Percentiles rank a stretch among this genome's conserved stretches.
phyloP scores from a whole-genome alignment of 2,113 vertebrate species.

The Cygnus buccinator region DNA sequence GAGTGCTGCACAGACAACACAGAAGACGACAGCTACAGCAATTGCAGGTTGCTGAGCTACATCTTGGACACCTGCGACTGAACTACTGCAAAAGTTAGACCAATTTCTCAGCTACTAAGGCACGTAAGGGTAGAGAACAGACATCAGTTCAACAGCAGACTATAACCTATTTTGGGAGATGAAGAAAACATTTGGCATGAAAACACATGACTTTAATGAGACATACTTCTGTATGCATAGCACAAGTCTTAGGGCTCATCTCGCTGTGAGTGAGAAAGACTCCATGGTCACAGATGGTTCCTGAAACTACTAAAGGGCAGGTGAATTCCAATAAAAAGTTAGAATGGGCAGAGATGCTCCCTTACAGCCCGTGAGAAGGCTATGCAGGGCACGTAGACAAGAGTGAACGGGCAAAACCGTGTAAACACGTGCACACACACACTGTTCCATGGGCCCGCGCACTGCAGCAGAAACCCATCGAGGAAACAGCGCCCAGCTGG shows the following conservation, averaged over 20 bases:
- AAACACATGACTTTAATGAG: background rate
- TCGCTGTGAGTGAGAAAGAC: background rate
- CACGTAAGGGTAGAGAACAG: background rate
- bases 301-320: background rate
- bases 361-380: background rate
- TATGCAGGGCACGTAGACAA: accelerated
- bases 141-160: background rate
- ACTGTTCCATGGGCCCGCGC: background rate
- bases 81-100: background rate
- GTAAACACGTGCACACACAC: accelerated
- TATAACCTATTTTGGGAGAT: background rate
- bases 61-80: background rate
- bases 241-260: background rate
- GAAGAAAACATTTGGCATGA: background rate
- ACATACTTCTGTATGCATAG: background rate
- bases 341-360: background rate
- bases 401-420: background rate
- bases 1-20: background rate
- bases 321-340: background rate
- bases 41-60: background rate
- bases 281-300: background rate
- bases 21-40: background rate
- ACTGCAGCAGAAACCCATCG: background rate
- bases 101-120: background rate
- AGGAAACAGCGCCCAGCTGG: background rate